Evolutionary conservation across 92 coral and sea anemone genomes (phyloP).

Genomic region (Zoanthus sansibaricus): DNA sequence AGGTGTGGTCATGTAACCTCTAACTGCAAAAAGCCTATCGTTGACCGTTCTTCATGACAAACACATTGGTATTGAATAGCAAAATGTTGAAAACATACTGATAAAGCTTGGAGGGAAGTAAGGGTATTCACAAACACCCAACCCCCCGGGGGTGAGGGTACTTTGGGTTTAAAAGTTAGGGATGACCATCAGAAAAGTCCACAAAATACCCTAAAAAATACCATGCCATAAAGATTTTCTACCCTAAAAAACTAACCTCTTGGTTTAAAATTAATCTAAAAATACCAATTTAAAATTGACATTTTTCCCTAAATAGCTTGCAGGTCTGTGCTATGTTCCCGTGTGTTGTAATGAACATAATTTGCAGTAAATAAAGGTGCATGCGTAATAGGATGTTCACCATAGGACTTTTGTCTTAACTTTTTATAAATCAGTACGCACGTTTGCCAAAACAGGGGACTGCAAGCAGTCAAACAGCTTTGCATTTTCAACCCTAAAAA

Average conservation of each 20-base stretch:
- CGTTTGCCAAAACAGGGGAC: neutral
- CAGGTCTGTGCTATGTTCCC: constrained; percentile 3
- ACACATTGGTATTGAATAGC: neutral
- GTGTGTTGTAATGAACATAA: neutral
- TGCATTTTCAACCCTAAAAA: too few relatives aligned
- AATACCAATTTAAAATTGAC: constrained; percentile 1
- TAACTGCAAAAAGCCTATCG: neutral
- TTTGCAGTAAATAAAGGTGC: constrained; percentile 3
- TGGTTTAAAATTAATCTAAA: neutral
- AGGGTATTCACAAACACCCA: constrained; percentile 1
- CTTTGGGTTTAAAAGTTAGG: neutral
- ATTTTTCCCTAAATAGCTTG: neutral
- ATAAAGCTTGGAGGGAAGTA: constrained; percentile 8
- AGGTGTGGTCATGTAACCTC: neutral
- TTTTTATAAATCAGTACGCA: neutral
- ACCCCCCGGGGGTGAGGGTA: constrained; percentile 5
- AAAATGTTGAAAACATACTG: constrained; percentile 1
- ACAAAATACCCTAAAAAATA: neutral
- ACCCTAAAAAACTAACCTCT: constrained; percentile 5
- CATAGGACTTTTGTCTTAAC: neutral
- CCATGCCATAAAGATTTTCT: neutral
- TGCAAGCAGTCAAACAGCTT: too few relatives aligned
- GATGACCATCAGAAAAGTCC: constrained; percentile 10
- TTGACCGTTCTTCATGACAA: neutral
- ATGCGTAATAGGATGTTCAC: neutral